Evolutionary conservation across 1,140 invertebrate genomes (phyloP), one percentile per base, ranked within the genome.

Genomic region (Metopolophium dirhodum): DNA sequence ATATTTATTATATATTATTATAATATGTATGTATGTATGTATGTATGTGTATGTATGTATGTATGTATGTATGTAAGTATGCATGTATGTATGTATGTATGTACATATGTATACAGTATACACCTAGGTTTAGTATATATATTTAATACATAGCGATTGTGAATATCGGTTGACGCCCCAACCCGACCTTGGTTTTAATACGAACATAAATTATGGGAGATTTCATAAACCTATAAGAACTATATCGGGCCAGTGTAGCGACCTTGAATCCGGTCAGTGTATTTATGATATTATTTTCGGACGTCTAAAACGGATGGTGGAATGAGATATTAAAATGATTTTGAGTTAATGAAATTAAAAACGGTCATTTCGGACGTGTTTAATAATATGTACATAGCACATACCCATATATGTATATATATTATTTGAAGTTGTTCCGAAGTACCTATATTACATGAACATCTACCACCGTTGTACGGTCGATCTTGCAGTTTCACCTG

Each of bases 101-200:
- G 7, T 54, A 54, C 7, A 6, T 54, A 22, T 51, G 41, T 23
- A 54, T 54, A 7, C 20, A 54, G 41, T 37, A 82, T 82, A 37
- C 18, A 83, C 82, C 20, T 83, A 45, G 35, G 8, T 30, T 26
- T 45, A 86, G 22, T 45, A 77, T 77, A 77, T 83, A 83, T 41
- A 83, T 37, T 37, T 83, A 54, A 23, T 30, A 18, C 30, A 51
- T 9, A 11, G 49, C 49, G 87, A 54, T 35, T 54, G 87, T 47
- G 57, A 49, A 91, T 61, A 91, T 82, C 35, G 90, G 90, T 91
- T n/a, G 90, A 91, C 90, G 90, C 90, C 90, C 90, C 47, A 91
- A 82, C 61, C 20, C 45, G 90, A 82, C 90, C 90, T 91, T 82
- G 90, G 45, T 47, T 35, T 82, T 91, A 45, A 45, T 90, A n/a